phyloP scores from a whole-genome alignment of 2,888 invertebrate genomes.

The Lobophora halterata region DNA sequence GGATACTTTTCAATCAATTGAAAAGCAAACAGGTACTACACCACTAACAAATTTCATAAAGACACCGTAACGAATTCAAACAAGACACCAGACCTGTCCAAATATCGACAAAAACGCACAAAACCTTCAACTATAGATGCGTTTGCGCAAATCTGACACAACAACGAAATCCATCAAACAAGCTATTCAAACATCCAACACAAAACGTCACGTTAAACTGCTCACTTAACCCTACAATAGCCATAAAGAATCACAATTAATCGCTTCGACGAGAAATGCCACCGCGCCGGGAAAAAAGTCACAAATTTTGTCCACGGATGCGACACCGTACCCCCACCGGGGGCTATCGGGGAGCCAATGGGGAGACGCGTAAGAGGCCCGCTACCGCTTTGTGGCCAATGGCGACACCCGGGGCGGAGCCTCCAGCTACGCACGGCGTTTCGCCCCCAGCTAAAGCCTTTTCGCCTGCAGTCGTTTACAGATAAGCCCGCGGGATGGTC shows the following conservation, averaged over 20 bases:
- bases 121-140: conserved; percentile 40
- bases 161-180: conserved; percentile 42
- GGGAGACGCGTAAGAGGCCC: conserved; percentile 53
- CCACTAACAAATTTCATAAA: conserved; percentile 27
- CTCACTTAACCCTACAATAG: conserved; percentile 78
- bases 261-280: conserved; percentile 74
- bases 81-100: conserved; percentile 43
- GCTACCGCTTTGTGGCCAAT: conserved; percentile 72
- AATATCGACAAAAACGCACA: conserved; percentile 46
- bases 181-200: conserved; percentile 57
- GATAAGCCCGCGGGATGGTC: conserved; percentile 80
- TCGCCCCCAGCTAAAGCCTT: conserved; percentile 80
- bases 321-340: conserved; percentile 61
- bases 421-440: conserved; percentile 69
- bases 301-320: conserved; percentile 69
- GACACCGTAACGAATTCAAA: conserved; percentile 44
- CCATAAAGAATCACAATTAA: conserved; percentile 79
- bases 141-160: conserved; percentile 54
- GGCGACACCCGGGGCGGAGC: conserved; percentile 73
- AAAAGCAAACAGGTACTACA: conserved; percentile 26
- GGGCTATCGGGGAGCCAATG: conserved; percentile 64
- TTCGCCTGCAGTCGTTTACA: conserved; percentile 80
- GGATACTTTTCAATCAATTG: conserved; percentile 20
- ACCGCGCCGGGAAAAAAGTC: conserved; percentile 71
- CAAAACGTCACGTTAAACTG: conserved; percentile 64